Conservation (phyloP, 2,888 invertebrate species). For the Tinea trinotella region DNA sequence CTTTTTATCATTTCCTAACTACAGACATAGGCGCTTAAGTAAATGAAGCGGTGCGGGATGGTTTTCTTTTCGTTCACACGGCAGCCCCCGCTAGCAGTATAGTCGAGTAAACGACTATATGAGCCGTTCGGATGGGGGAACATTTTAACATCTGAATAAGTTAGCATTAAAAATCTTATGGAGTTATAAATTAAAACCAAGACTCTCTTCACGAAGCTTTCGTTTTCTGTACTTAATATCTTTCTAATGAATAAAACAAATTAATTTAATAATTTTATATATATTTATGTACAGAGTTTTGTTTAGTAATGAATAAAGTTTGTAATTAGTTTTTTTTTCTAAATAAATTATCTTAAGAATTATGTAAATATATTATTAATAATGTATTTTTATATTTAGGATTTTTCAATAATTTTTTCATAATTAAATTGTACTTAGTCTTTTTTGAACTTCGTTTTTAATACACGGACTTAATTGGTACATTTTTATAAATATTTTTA, state of each 20-base stretch:
- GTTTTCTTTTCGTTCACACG: too few species aligned
- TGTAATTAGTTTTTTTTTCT: background rate
- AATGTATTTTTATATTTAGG: background rate
- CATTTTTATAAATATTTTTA: too few species aligned
- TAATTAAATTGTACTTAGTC: background rate
- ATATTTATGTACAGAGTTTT: background rate
- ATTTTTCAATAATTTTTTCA: background rate
- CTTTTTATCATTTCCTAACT: too few species aligned
- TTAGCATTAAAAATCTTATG: too few species aligned
- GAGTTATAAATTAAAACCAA: too few species aligned
- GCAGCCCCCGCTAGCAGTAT: too few species aligned
- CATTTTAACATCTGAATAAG: too few species aligned
- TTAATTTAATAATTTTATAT: background rate
- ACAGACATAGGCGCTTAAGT: too few species aligned
- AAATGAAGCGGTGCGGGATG: too few species aligned
- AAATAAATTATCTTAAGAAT: background rate
- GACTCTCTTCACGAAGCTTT: too few species aligned
- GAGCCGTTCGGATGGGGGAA: too few species aligned
- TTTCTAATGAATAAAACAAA: background rate
- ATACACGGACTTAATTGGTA: background rate
- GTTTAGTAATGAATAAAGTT: background rate
- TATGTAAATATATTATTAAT: background rate
- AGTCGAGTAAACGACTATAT: too few species aligned
- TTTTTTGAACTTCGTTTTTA: background rate
- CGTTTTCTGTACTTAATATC: background rate